Evolutionary conservation across 2,888 invertebrate species (phyloP).

Genomic region (Ectemnius continuus): DNA sequence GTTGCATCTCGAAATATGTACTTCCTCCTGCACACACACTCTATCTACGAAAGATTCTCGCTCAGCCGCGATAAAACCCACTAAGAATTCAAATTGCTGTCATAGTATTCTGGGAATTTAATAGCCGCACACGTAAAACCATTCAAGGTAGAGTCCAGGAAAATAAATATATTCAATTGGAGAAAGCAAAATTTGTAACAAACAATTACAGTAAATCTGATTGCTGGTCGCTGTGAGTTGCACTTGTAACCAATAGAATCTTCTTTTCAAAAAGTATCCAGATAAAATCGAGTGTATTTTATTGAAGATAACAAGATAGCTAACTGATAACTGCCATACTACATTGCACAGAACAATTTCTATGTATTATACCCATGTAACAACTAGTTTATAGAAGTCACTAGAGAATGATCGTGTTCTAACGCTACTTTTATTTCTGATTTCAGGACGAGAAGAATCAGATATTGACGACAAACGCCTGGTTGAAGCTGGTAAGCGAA

Average conservation of each 20-base stretch:
- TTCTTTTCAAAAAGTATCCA: background rate
- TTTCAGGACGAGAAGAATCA: constrained; percentile 99
- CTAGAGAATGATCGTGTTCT: background rate
- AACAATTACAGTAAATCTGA: too few relatives aligned
- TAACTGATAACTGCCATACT: background rate
- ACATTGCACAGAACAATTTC: background rate
- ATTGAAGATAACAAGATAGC: background rate
- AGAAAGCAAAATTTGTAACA: too few relatives aligned
- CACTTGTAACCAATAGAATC: too few relatives aligned
- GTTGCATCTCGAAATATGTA: background rate
- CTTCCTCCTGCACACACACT: too few relatives aligned
- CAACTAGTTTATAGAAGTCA: background rate
- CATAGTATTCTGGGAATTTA: too few relatives aligned
- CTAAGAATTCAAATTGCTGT: constrained; percentile 5
- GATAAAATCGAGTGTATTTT: background rate
- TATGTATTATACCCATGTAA: background rate
- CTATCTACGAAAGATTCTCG: background rate
- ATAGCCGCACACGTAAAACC: too few relatives aligned
- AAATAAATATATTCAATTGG: too few relatives aligned
- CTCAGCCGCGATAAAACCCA: background rate
- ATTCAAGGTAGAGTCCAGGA: too few relatives aligned
- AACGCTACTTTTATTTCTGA: constrained; percentile 38
- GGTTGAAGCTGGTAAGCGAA: constrained; percentile 97
- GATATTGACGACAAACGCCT: constrained; percentile 98
- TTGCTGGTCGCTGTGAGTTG: too few relatives aligned